These are phyloP conservation scores for Tenthredo distinguenda DNA, from an alignment of 2,888 invertebrate genomes.

Conservation along the genomic window DNA sequence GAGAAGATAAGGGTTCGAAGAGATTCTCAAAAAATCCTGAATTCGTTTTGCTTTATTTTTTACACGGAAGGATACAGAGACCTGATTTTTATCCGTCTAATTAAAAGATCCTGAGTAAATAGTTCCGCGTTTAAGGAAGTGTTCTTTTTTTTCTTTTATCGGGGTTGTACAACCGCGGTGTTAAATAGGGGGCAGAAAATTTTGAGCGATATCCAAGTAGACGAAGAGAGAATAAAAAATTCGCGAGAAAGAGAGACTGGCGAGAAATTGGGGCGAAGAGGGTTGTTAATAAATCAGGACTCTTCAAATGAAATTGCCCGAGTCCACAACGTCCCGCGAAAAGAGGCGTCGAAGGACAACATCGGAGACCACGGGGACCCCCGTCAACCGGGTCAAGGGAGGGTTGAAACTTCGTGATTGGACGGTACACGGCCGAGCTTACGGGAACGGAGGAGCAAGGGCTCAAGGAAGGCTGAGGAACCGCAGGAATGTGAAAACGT, in stretches of 20 bases:
- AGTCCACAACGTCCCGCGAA: conserved; percentile 17
- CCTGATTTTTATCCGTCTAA: too few species aligned
- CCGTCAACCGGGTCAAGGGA: conserved; percentile 38
- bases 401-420: conserved; percentile 16
- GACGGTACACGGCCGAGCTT: neutral
- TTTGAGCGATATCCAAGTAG: neutral
- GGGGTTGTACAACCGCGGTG: too few species aligned
- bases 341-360: conserved; percentile 20
- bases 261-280: neutral
- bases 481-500: neutral
- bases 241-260: neutral
- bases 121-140: too few species aligned
- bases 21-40: too few species aligned
- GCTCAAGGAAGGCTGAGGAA: neutral
- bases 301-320: conserved; percentile 35
- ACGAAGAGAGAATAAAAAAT: neutral
- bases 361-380: conserved; percentile 10
- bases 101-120: too few species aligned
- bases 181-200: too few species aligned
- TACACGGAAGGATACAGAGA: too few species aligned
- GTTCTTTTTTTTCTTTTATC: too few species aligned
- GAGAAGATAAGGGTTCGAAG: too few species aligned
- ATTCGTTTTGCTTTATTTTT: too few species aligned
- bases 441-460: neutral
- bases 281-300: conserved; percentile 38